Conservation (phyloP, 1,140 invertebrate species). For the Drosophila rhopaloa region DNA sequence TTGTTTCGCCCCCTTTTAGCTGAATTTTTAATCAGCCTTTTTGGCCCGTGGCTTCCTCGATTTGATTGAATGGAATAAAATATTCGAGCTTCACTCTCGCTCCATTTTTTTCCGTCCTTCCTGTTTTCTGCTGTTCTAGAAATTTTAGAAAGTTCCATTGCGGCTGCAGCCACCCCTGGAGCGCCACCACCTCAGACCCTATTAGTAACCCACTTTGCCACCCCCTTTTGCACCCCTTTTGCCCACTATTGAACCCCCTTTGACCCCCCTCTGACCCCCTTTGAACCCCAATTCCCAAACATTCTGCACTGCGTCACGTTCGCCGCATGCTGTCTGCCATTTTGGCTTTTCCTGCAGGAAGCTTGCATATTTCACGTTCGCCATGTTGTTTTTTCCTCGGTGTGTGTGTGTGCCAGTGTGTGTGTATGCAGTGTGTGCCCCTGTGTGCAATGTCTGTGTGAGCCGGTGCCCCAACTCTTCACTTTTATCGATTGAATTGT, state of each 20-base stretch:
- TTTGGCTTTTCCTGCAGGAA: conserved; percentile 82
- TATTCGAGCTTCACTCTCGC: conserved; percentile 23
- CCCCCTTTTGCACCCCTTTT: not conserved
- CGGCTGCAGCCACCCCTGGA: conserved; percentile 32
- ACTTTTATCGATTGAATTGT: conserved; percentile 83
- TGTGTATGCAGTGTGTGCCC: conserved; percentile 22
- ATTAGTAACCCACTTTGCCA: not conserved
- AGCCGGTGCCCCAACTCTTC: conserved; percentile 78
- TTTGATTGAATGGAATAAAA: conserved; percentile 42
- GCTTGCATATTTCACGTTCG: conserved; percentile 80
- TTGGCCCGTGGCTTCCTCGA: conserved; percentile 23
- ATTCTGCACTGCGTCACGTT: conserved; percentile 66
- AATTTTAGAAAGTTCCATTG: conserved; percentile 56
- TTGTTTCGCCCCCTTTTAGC: conserved; percentile 1
- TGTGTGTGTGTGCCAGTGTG: conserved; percentile 18
- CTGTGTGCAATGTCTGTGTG: conserved; percentile 56
- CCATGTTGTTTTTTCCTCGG: conserved; percentile 57
- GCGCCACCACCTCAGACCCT: conserved; percentile 2
- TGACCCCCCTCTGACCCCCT: not conserved
- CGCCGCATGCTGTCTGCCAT: conserved; percentile 66
- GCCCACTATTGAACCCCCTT: too few relatives aligned
- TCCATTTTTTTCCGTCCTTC: conserved; percentile 10
- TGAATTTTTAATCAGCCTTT: conserved; percentile 44
- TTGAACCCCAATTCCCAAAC: conserved; percentile 10
- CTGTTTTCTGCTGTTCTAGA: conserved; percentile 19